A percentile compares a stretch with the other conserved stretches of the same genome.
Evolutionary conservation across 1,140 invertebrate species (phyloP).

Genomic region (Harpegnathos saltator): DNA sequence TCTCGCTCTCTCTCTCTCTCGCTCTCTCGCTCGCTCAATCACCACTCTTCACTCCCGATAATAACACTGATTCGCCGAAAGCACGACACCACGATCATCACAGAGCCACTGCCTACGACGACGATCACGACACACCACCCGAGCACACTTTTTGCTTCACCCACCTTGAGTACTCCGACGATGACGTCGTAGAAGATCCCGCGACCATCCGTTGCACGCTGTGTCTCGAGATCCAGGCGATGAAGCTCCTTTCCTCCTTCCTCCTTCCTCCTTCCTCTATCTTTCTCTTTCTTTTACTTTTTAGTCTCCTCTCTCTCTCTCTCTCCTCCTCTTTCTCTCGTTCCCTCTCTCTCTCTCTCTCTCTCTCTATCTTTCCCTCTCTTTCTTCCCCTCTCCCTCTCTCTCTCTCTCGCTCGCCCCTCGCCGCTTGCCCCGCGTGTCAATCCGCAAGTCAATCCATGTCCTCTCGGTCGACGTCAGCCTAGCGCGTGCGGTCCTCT

Average conservation of each 20-base stretch:
- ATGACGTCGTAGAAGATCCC: no score
- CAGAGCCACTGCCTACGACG: constrained; percentile 13
- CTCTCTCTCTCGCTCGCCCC: neutral
- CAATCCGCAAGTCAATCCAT: constrained; percentile 41
- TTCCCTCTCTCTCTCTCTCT: neutral
- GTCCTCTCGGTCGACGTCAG: constrained; percentile 39
- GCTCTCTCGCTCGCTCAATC: constrained; percentile 8
- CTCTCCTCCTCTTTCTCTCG: neutral
- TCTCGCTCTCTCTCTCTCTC: constrained; percentile 13
- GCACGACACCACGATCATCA: constrained; percentile 53
- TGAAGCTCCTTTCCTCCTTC: neutral
- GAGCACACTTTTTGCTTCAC: no score
- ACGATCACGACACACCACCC: no score
- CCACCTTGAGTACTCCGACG: no score
- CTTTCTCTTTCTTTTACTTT: no score
- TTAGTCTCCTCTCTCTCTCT: neutral
- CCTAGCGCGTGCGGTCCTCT: constrained; percentile 45
- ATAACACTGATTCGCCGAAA: constrained; percentile 8
- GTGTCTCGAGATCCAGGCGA: no score
- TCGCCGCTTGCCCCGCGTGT: constrained; percentile 36
- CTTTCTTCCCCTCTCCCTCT: neutral
- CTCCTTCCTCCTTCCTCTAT: neutral
- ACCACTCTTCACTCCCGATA: constrained; percentile 17
- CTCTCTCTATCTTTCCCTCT: no score
- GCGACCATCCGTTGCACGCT: no score